These are phyloP conservation scores for Syritta pipiens DNA, from an alignment of 2,888 invertebrate species.

Conservation along the genomic window DNA sequence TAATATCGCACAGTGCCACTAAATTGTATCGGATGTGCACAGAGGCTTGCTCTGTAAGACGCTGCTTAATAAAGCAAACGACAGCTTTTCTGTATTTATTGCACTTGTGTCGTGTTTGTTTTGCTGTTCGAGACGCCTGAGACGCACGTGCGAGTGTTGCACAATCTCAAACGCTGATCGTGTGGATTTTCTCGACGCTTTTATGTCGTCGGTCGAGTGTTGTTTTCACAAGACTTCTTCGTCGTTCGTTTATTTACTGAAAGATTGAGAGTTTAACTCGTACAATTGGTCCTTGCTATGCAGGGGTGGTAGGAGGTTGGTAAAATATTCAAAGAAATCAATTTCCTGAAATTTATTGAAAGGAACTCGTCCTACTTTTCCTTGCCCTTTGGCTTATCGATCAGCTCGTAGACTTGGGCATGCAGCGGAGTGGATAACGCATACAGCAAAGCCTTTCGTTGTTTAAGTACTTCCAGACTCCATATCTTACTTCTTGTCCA, in stretches of 20 bases:
- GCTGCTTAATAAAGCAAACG: conserved; percentile 59
- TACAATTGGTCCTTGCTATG: background rate
- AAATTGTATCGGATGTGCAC: conserved; percentile 29
- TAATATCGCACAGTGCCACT: conserved; percentile 24
- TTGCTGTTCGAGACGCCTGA: background rate
- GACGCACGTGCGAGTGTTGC: conserved; percentile 1
- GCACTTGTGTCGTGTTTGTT: conserved; percentile 37
- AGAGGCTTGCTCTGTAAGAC: conserved; percentile 13
- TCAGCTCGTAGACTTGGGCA: too few relatives aligned
- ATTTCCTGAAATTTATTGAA: too few relatives aligned
- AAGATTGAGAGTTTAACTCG: conserved; percentile 10
- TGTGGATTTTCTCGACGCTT: conserved; percentile 16
- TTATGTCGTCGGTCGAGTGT: conserved; percentile 6
- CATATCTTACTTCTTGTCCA: too few relatives aligned
- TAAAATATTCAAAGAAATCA: too few relatives aligned
- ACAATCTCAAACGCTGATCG: conserved; percentile 6
- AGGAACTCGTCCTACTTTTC: too few relatives aligned
- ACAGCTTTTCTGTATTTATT: conserved; percentile 59
- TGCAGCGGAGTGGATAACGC: too few relatives aligned
- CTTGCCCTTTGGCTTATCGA: too few relatives aligned
- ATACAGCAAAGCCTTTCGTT: too few relatives aligned
- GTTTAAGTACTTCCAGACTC: too few relatives aligned
- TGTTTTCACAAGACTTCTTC: background rate
- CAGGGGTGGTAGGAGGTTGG: background rate
- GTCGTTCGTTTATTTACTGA: conserved; percentile 36